phyloP scores from a whole-genome alignment of 2,888 invertebrate species.

The Erebia aethiops region DNA sequence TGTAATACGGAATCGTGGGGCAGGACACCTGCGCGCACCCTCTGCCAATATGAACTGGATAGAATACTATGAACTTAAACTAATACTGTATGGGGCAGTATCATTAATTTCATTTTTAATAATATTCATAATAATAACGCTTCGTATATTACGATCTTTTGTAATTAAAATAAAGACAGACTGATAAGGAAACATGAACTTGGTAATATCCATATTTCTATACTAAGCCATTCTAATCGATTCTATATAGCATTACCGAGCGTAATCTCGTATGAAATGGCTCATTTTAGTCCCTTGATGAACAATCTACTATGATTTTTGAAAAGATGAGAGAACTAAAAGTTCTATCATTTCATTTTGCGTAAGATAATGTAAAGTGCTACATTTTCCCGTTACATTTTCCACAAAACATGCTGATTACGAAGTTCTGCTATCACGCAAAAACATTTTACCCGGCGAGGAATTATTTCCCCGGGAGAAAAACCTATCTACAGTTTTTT shows the following conservation, averaged over 20 bases:
- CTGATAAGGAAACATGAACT: conserved; percentile 43
- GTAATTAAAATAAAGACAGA: background rate
- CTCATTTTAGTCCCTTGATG: too few relatives aligned
- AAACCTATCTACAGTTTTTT: conserved; percentile 24
- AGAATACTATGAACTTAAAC: conserved; percentile 32
- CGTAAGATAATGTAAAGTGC: background rate
- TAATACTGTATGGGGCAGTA: conserved; percentile 10
- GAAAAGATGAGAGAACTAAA: background rate
- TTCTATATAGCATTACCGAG: too few relatives aligned
- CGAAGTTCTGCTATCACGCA: conserved; percentile 11
- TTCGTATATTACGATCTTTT: background rate
- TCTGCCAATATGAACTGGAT: conserved; percentile 35
- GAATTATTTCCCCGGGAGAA: conserved; percentile 7
- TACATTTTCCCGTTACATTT: conserved; percentile 1
- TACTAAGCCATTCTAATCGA: too few relatives aligned
- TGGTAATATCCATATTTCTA: too few relatives aligned
- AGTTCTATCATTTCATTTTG: background rate
- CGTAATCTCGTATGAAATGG: too few relatives aligned
- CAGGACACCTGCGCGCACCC: conserved; percentile 35
- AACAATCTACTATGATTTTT: background rate
- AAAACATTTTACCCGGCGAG: conserved; percentile 15
- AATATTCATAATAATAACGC: background rate
- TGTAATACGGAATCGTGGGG: conserved; percentile 37
- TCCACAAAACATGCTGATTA: conserved; percentile 15
- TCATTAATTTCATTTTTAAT: background rate